Conservation (phyloP, 2,113 vertebrate species). For the Nothoprocta perdicaria region DNA sequence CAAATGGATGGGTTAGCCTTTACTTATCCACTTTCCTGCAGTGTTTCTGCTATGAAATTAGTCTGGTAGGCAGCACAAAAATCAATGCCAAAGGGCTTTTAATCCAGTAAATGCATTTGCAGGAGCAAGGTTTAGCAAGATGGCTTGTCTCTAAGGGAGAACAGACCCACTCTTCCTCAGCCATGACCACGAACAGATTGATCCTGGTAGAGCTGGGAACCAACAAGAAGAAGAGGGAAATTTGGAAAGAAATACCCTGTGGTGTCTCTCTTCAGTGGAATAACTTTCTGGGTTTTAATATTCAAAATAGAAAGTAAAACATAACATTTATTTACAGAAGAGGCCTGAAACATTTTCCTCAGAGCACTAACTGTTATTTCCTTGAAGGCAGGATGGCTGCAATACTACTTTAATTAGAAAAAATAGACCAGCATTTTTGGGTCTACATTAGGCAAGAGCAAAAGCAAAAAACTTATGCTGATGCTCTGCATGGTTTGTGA, state of each 20-base stretch:
- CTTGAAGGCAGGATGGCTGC: neutral
- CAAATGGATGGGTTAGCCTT: neutral
- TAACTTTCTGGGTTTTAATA: neutral
- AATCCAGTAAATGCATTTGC: neutral
- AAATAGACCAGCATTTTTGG: neutral
- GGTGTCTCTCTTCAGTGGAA: neutral
- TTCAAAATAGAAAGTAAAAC: neutral
- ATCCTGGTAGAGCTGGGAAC: neutral
- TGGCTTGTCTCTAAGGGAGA: neutral
- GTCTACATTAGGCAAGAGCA: neutral
- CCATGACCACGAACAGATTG: neutral
- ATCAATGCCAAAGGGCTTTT: neutral
- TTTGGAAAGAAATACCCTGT: neutral
- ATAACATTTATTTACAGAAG: neutral
- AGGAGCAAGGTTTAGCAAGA: neutral
- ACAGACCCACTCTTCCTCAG: neutral
- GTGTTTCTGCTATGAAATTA: neutral
- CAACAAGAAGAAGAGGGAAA: neutral
- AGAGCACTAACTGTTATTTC: neutral
- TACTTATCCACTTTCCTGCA: neutral
- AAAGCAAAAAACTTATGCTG: neutral
- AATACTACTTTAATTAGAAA: neutral
- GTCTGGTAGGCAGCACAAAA: neutral
- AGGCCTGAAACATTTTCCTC: neutral
- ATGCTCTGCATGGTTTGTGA: neutral